Conservation (phyloP, 2,888 invertebrate species). For the Nomada fabriciana region DNA sequence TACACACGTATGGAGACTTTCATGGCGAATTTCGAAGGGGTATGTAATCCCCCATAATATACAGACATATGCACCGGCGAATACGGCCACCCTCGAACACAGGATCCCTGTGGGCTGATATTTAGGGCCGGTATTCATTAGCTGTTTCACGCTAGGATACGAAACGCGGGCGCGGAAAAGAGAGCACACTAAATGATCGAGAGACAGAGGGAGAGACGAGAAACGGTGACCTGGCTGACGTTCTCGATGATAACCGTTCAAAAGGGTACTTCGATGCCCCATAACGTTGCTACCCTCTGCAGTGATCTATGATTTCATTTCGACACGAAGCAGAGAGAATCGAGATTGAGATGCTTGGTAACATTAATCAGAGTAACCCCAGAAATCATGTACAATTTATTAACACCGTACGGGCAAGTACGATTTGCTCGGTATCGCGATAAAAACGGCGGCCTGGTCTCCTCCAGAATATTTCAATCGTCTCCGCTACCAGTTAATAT, state of each 20-base stretch:
- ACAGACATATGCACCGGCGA: constrained; percentile 80
- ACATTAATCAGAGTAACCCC: constrained; percentile 37
- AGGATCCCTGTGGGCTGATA: constrained; percentile 82
- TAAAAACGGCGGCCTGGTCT: too few relatives aligned
- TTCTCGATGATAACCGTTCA: constrained; percentile 63
- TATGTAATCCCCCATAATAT: constrained; percentile 78
- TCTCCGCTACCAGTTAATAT: neutral
- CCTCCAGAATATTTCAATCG: too few relatives aligned
- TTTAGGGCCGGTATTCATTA: constrained; percentile 85
- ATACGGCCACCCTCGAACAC: constrained; percentile 64
- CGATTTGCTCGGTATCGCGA: too few relatives aligned
- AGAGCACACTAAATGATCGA: constrained; percentile 18
- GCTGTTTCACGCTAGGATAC: constrained; percentile 77
- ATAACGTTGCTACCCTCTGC: constrained; percentile 57
- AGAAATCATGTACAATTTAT: constrained; percentile 42
- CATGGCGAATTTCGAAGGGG: constrained; percentile 63
- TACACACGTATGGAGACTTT: constrained; percentile 48
- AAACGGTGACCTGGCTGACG: constrained; percentile 55
- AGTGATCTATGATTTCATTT: constrained; percentile 65
- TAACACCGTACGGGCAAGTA: neutral
- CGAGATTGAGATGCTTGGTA: constrained; percentile 68
- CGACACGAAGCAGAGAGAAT: constrained; percentile 56
- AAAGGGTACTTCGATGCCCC: constrained; percentile 69
- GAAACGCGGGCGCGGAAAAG: constrained; percentile 14
- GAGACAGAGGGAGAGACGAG: constrained; percentile 9